These are phyloP conservation scores for Drosophila parthenogenetica DNA, from an alignment of 2,888 invertebrate genomes.

Conservation along the genomic window DNA sequence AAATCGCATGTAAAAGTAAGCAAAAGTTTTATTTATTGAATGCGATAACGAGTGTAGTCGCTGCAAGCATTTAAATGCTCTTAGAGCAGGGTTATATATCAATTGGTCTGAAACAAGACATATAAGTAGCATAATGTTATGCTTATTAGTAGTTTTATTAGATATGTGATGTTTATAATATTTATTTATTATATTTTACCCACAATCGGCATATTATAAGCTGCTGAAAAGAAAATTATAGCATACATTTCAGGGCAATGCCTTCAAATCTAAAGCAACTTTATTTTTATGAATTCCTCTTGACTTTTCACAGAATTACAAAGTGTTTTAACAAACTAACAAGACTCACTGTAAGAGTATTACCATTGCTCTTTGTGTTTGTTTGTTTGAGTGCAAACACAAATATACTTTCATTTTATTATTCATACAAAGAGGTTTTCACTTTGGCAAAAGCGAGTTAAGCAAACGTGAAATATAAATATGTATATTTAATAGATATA, in stretches of 20 bases:
- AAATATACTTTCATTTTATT: slow-evolving; percentile 41
- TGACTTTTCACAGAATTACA: no score
- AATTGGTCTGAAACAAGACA: neutral
- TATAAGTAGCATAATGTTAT: neutral
- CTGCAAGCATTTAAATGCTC: slow-evolving; percentile 1
- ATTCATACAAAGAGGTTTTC: slow-evolving; percentile 67
- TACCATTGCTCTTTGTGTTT: neutral
- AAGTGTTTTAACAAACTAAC: neutral
- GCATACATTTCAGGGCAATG: no score
- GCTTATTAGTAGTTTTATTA: no score
- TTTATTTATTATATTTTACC: no score
- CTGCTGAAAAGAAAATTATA: no score
- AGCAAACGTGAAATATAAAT: slow-evolving; percentile 67
- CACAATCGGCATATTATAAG: no score
- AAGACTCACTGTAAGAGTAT: neutral
- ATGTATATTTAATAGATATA: slow-evolving; percentile 68
- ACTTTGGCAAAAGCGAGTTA: slow-evolving; percentile 42
- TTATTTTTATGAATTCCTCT: neutral
- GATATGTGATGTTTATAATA: no score
- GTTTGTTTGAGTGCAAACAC: slow-evolving; percentile 19
- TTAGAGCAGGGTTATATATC: neutral
- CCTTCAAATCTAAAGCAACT: no score
- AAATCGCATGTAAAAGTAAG: slow-evolving; percentile 64
- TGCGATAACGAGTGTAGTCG: neutral
- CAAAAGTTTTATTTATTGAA: slow-evolving; percentile 35